Base-by-base conservation (phyloP, 2,888 invertebrate species). In the Acrobasis consociella region DNA sequence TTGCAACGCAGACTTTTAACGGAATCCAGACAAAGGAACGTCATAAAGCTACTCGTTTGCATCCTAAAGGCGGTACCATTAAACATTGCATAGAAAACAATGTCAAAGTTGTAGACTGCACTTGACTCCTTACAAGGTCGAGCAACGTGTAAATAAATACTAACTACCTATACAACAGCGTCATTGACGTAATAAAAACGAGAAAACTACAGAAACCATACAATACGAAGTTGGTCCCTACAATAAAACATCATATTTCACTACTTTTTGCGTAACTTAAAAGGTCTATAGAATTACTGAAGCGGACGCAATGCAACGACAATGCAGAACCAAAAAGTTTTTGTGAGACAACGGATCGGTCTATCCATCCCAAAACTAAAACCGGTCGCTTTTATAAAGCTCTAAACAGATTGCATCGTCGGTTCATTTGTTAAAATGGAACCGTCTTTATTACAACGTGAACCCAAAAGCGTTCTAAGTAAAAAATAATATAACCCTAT, bases 81-180 rank as follows among this genome's bases (percentile, higher is more conserved):
- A 46, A 53, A 46, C 15, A 13, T 38, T 55, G 31, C 69, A 69
- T 75, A 73, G 75, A 80, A 78, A 82, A 83, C 83, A 86, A 82
- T 81, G 80, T 79, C 78, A 78, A 80, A 78, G 75, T 77, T 72
- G 76, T 71, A 68, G 74, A 73, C 76, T 80, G 82, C 82, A 81
- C 84, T 83, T 82, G 83, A 80, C 77, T 75, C 72, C 70, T 72
- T 65, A 74, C 82, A 85, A 87, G 85, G 87, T 86, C 85, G 79
- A 76, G 71, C 76, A 70, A 75, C 76, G 71, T 76, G 80, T 60
- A 55, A 53, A 66, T 60, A 60, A n/a, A 37, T 37, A 55, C 42
- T 16, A 5, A 42, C 31, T 50, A 31, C 52, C 46, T 39, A 60
- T 17, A 51, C 42, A 15, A 37, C 31, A 66, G 64, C 66, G 64